These are phyloP conservation scores for Smithornis capensis DNA, from an alignment of 2,113 vertebrate species.

Conservation along the genomic window DNA sequence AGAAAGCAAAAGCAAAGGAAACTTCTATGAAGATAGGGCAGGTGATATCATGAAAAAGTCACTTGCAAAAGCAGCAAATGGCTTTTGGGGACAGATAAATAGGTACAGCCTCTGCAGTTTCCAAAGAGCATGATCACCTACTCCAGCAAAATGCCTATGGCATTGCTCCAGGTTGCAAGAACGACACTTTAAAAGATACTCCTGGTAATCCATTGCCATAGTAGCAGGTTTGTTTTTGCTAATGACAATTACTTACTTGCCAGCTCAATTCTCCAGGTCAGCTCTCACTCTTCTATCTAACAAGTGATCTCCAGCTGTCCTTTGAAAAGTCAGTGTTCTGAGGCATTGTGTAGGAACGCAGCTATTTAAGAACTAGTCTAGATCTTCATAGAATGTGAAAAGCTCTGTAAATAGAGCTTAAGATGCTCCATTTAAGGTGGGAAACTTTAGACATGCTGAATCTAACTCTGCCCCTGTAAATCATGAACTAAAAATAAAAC, in stretches of 20 bases:
- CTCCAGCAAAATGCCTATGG: background rate
- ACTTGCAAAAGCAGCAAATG: background rate
- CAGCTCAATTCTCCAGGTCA: background rate
- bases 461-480: background rate
- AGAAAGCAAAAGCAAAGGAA: background rate
- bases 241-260: background rate
- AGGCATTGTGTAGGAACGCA: background rate
- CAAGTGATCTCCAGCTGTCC: background rate
- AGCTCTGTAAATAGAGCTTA: background rate
- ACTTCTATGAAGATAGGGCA: background rate
- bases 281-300: background rate
- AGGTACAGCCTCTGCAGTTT: background rate
- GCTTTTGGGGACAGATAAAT: background rate
- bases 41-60: background rate
- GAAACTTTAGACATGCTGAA: background rate
- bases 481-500: background rate
- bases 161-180: background rate
- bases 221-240: background rate
- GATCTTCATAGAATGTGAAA: background rate
- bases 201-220: background rate
- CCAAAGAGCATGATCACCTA: background rate
- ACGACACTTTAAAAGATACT: background rate
- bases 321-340: background rate
- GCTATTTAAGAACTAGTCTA: background rate
- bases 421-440: background rate